Evolutionary conservation across 2,888 invertebrate genomes (phyloP).

Genomic region (Drosophila ustulata): DNA sequence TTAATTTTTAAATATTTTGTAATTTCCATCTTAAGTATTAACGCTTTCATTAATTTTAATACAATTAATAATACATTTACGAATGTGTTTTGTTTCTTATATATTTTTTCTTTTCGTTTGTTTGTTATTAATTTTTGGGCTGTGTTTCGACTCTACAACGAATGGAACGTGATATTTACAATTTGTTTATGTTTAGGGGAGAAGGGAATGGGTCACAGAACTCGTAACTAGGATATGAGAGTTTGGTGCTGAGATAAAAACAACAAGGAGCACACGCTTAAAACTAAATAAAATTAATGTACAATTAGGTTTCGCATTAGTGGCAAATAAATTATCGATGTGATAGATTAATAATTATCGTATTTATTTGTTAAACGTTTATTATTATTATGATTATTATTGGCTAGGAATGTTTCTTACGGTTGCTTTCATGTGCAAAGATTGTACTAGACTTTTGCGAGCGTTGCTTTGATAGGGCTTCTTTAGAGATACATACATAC

Average conservation of each 20-base stretch:
- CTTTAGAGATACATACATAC: slow-evolving; percentile 9
- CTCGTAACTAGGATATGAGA: slow-evolving; percentile 54
- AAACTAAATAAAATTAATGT: slow-evolving; percentile 76
- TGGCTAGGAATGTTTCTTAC: slow-evolving; percentile 72
- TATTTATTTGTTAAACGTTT: slow-evolving; percentile 1
- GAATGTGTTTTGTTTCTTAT: slow-evolving; percentile 46
- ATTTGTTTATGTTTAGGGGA: slow-evolving; percentile 48
- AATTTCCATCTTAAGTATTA: slow-evolving; percentile 52
- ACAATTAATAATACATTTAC: slow-evolving; percentile 76
- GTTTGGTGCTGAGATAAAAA: slow-evolving; percentile 60
- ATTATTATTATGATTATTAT: slow-evolving; percentile 46
- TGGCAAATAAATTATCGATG: slow-evolving; percentile 69
- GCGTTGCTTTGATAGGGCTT: slow-evolving; percentile 43
- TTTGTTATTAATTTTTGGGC: slow-evolving; percentile 35
- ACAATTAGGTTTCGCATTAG: slow-evolving; percentile 61
- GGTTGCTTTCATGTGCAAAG: slow-evolving; percentile 53
- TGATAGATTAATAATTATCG: slow-evolving; percentile 13
- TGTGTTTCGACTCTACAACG: slow-evolving; percentile 61
- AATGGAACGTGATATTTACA: slow-evolving; percentile 65
- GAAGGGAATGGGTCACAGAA: slow-evolving; percentile 14
- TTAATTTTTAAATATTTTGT: slow-evolving; percentile 64
- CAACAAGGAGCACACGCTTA: slow-evolving; percentile 71
- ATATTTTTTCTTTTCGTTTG: slow-evolving; percentile 27
- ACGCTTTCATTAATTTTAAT: slow-evolving; percentile 54
- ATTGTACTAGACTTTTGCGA: slow-evolving; percentile 73